A percentile compares a stretch with the other conserved stretches of the same genome.
phyloP scores from a whole-genome alignment of 2,888 invertebrate genomes.

The Tolmerus cingulatus region DNA sequence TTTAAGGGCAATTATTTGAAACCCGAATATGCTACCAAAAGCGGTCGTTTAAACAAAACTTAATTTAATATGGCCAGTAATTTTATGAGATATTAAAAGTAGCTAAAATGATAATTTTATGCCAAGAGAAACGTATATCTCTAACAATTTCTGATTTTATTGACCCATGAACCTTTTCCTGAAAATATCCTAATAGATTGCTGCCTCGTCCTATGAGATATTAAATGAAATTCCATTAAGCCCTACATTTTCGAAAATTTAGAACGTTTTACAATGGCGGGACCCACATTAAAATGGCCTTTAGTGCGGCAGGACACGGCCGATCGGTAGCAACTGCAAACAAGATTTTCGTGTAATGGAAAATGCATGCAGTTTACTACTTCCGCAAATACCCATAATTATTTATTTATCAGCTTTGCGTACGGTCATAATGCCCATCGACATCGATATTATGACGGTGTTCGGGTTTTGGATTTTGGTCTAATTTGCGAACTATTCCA shows the following conservation, averaged over 20 bases:
- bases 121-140: background rate
- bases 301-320: background rate
- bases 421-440: constrained; percentile 9
- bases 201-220: background rate
- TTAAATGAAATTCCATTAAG: background rate
- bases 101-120: background rate
- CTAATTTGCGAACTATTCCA: constrained; percentile 37
- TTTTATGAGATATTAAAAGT: background rate
- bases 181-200: background rate
- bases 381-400: constrained; percentile 25
- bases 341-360: constrained; percentile 19
- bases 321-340: constrained; percentile 18
- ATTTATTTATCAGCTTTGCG: constrained; percentile 36
- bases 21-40: no score
- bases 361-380: constrained; percentile 32
- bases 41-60: background rate
- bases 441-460: constrained; percentile 24
- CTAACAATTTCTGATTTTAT: background rate
- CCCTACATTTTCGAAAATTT: background rate
- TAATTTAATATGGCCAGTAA: background rate
- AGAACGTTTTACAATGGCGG: background rate
- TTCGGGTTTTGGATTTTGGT: constrained; percentile 14
- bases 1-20: no score
- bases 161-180: background rate
- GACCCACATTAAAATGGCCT: background rate